phyloP scores from a whole-genome alignment of 2,888 invertebrate genomes.

The Tribolium freemani region DNA sequence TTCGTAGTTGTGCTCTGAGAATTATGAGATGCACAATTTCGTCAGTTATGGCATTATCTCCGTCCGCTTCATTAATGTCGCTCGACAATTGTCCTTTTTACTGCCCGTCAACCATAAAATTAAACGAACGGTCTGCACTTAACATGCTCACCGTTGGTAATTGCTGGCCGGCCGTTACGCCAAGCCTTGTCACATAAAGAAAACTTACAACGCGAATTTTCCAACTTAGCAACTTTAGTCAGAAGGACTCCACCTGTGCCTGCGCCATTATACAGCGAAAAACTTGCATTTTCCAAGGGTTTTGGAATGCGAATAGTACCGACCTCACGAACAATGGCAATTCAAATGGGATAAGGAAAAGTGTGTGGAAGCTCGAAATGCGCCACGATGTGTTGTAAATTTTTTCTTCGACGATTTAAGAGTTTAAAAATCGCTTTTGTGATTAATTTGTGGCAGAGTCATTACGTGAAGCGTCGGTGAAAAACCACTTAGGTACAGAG shows the following conservation, averaged over 20 bases:
- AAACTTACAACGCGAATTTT: constrained; percentile 42
- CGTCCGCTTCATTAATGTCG: constrained; percentile 40
- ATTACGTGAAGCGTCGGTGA: constrained; percentile 13
- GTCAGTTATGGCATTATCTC: constrained; percentile 42
- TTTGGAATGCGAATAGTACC: constrained; percentile 21
- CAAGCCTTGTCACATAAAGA: constrained; percentile 38
- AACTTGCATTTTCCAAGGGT: constrained; percentile 4
- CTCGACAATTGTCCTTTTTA: constrained; percentile 45
- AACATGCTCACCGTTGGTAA: constrained; percentile 39
- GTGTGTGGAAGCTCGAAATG: neutral
- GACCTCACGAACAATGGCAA: constrained; percentile 12
- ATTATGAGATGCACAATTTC: constrained; percentile 42
- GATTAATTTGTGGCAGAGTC: constrained; percentile 15
- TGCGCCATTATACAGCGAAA: constrained; percentile 8
- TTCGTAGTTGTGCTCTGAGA: constrained; percentile 20
- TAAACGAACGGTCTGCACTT: constrained; percentile 43
- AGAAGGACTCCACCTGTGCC: constrained; percentile 28
- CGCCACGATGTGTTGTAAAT: too few species aligned
- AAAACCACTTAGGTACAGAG: constrained; percentile 27
- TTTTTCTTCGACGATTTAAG: neutral
- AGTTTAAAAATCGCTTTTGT: constrained; percentile 13
- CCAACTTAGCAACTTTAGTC: constrained; percentile 17
- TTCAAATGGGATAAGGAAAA: neutral
- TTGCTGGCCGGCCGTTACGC: constrained; percentile 35
- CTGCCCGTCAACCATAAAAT: constrained; percentile 44